phyloP scores from a whole-genome alignment of 2,888 invertebrate species.

The Oligia fasciuncula region DNA sequence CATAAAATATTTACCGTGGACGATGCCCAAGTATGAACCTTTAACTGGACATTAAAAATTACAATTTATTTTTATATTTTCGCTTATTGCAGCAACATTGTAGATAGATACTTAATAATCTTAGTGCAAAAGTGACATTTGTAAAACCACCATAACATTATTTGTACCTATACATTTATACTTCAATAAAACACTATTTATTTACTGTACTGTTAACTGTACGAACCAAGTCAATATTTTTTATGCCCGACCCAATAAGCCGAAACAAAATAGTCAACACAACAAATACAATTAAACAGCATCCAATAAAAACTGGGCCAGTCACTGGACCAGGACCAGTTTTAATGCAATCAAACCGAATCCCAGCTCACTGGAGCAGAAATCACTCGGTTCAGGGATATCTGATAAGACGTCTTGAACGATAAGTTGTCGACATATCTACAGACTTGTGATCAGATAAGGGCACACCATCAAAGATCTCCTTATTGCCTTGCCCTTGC shows the following conservation, averaged over 20 bases:
- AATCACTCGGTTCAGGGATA: constrained; percentile 72
- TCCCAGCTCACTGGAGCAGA: constrained; percentile 76
- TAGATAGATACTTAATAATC: neutral
- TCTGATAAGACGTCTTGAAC: constrained; percentile 74
- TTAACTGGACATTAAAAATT: constrained; percentile 30
- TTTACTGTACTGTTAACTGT: neutral
- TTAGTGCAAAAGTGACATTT: neutral
- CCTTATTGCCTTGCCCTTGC: constrained; percentile 64
- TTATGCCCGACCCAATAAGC: constrained; percentile 27
- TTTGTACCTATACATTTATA: constrained; percentile 1
- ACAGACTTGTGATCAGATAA: constrained; percentile 78
- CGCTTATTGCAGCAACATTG: constrained; percentile 40
- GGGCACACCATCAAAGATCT: constrained; percentile 61
- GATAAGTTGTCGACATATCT: constrained; percentile 76
- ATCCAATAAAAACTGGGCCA: constrained; percentile 56
- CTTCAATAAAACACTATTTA: constrained; percentile 27
- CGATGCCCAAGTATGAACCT: neutral
- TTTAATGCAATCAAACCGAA: constrained; percentile 77
- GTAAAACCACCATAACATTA: neutral
- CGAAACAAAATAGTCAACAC: constrained; percentile 51
- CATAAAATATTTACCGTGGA: constrained; percentile 34
- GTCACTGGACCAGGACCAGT: constrained; percentile 58
- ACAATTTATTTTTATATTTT: neutral
- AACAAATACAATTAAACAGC: constrained; percentile 55
- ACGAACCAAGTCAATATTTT: constrained; percentile 12